phyloP scores from a whole-genome alignment of 2,888 invertebrate genomes.

The Scelioninae gen. 1 region DNA sequence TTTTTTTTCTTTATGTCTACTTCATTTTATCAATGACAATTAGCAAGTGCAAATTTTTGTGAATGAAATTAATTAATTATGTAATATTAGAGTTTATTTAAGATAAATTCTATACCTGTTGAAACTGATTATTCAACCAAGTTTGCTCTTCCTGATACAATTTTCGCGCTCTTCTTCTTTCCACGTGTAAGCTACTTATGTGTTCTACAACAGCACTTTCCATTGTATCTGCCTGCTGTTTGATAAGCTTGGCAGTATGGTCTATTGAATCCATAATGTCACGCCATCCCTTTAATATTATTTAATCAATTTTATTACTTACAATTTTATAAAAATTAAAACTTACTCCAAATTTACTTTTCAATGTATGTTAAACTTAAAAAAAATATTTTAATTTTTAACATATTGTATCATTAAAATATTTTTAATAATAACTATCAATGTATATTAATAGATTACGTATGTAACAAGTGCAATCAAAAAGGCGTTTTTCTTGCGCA shows the following conservation, averaged over 20 bases:
- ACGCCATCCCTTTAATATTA: constrained; percentile 88
- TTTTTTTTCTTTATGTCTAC: background rate
- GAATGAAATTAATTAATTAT: constrained; percentile 1
- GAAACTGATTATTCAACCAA: constrained; percentile 85
- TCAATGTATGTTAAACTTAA: too few relatives aligned
- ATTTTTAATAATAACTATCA: too few relatives aligned
- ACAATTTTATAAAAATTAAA: too few relatives aligned
- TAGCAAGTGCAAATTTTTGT: background rate
- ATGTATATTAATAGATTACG: too few relatives aligned
- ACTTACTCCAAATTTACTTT: too few relatives aligned
- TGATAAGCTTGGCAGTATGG: constrained; percentile 91
- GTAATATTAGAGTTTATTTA: constrained; percentile 71
- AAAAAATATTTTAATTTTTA: too few relatives aligned
- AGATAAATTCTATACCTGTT: constrained; percentile 76
- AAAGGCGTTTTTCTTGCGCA: too few relatives aligned
- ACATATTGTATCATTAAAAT: too few relatives aligned
- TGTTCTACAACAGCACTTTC: constrained; percentile 93
- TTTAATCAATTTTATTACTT: background rate
- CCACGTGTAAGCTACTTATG: constrained; percentile 91
- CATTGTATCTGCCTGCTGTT: constrained; percentile 93
- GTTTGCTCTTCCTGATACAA: constrained; percentile 95
- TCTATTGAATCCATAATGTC: constrained; percentile 96
- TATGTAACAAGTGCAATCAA: too few relatives aligned
- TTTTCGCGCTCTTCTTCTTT: constrained; percentile 94
- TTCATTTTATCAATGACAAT: background rate